phyloP scores from a whole-genome alignment of 2,113 vertebrate species.

The Rhea pennata region DNA sequence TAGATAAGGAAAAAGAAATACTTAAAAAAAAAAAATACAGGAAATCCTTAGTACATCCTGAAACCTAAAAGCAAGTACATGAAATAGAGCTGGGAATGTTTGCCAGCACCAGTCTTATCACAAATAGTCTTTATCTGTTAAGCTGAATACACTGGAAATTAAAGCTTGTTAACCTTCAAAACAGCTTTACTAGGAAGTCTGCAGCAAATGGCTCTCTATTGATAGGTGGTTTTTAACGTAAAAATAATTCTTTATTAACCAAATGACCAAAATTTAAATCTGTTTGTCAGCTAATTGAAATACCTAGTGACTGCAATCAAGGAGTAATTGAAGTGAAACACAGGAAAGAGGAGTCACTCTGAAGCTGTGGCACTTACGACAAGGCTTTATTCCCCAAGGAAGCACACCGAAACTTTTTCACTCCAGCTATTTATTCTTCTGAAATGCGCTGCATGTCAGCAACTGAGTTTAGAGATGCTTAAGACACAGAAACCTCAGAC shows the following conservation, averaged over 20 bases:
- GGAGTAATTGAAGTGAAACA: background rate
- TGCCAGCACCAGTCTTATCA: background rate
- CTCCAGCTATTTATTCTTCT: background rate
- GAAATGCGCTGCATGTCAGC: background rate
- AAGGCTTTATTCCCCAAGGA: background rate
- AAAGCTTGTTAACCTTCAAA: background rate
- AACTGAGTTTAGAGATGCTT: background rate
- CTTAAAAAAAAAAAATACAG: background rate
- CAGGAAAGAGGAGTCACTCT: background rate
- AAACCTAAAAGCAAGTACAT: background rate
- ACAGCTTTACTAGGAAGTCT: background rate
- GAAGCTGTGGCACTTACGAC: background rate
- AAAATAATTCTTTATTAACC: background rate
- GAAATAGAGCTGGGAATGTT: background rate
- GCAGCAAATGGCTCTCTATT: background rate
- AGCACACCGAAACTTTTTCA: background rate
- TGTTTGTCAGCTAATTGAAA: background rate
- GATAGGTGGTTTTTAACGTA: background rate
- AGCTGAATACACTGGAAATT: background rate
- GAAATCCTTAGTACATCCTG: background rate
- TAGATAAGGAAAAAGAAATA: background rate
- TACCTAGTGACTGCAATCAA: background rate
- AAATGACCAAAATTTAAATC: fast-evolving
- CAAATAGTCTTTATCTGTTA: background rate
- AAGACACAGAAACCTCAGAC: background rate